Evolutionary conservation across 2,113 vertebrate genomes (phyloP).

Genomic region (Pelmatolapia mariae): DNA sequence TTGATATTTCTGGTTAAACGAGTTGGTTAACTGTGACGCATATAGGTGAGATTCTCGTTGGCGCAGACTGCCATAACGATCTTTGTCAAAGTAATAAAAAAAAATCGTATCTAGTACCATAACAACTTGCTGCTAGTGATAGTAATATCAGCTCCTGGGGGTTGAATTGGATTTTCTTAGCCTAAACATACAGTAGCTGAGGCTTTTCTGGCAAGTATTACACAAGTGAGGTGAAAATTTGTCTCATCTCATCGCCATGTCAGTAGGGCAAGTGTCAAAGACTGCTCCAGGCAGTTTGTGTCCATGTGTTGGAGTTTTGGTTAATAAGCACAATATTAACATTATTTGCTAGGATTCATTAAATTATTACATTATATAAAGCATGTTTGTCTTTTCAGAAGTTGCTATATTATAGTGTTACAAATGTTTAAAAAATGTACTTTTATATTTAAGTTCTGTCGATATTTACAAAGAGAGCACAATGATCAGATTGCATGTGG

Average conservation of each 20-base stretch:
- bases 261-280: neutral
- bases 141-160: neutral
- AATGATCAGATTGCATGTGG: neutral
- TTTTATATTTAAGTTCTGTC: neutral
- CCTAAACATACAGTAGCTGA: neutral
- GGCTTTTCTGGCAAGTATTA: neutral
- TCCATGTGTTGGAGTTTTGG: neutral
- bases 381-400: neutral
- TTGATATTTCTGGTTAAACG: slow-evolving; percentile 8
- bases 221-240: neutral
- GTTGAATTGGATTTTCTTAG: neutral
- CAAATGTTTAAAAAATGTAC: fast-evolving
- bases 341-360: neutral
- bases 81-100: neutral
- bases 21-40: slow-evolving; percentile 14
- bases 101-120: neutral
- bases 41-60: neutral
- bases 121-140: neutral
- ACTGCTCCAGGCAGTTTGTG: neutral
- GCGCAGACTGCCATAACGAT: neutral
- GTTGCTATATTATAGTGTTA: neutral
- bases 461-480: neutral
- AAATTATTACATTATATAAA: neutral
- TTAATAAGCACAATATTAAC: neutral
- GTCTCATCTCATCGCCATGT: neutral